Evolutionary conservation across 1,140 invertebrate species (phyloP).

Genomic region (Macrocentrus cingulum): DNA sequence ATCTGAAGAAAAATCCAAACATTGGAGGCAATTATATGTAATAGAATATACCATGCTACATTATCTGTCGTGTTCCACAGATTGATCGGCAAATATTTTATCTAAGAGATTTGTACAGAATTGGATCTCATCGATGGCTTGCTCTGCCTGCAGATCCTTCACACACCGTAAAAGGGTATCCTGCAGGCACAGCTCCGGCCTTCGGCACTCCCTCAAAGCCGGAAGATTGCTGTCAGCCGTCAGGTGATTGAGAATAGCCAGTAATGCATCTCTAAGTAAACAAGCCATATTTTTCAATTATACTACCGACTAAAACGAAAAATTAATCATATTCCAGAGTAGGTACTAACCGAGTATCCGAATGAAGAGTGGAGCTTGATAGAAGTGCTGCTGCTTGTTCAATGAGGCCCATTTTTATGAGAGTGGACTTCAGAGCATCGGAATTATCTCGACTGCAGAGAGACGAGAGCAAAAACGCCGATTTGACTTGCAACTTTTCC

Average conservation of each 20-base stretch:
- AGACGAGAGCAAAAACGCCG: slow-evolving; percentile 68
- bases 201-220: slow-evolving; percentile 56
- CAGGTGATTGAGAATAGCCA: slow-evolving; percentile 58
- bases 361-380: slow-evolving; percentile 46
- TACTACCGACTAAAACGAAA: slow-evolving; percentile 14
- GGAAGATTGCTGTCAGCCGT: slow-evolving; percentile 55
- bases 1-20: too few species aligned
- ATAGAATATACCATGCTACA: neutral
- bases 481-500: slow-evolving; percentile 68
- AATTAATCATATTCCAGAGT: too few species aligned
- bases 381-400: slow-evolving; percentile 62
- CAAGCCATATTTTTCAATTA: slow-evolving; percentile 17
- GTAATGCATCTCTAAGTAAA: slow-evolving; percentile 60
- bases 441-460: slow-evolving; percentile 63
- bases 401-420: slow-evolving; percentile 64
- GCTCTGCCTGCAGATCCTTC: slow-evolving; percentile 42
- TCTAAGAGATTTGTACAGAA: slow-evolving; percentile 46
- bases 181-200: slow-evolving; percentile 57
- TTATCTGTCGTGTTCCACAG: slow-evolving; percentile 46
- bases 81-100: slow-evolving; percentile 45
- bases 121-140: slow-evolving; percentile 44
- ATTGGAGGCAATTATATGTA: too few species aligned
- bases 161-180: slow-evolving; percentile 52
- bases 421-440: slow-evolving; percentile 58
- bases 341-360: slow-evolving; percentile 46